phyloP scores from a whole-genome alignment of 2,113 vertebrate genomes.

The Sinocyclocheilus rhinocerous region DNA sequence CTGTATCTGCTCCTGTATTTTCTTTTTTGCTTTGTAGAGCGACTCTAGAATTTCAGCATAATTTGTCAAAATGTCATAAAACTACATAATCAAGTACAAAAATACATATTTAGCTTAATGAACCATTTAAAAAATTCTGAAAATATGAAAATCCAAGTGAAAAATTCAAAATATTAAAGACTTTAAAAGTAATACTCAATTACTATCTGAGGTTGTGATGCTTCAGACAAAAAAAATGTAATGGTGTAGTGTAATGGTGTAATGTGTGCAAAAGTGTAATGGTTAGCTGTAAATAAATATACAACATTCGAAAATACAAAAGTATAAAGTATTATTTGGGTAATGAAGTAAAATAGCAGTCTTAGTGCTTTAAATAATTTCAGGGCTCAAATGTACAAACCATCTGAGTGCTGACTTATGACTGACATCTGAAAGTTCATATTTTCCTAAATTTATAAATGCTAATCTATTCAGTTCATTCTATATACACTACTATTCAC shows the following conservation, averaged over 20 bases:
- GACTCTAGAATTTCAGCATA: conserved; percentile 12
- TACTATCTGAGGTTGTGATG: neutral
- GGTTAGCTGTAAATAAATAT: conserved; percentile 5
- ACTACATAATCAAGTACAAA: conserved; percentile 33
- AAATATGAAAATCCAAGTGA: neutral
- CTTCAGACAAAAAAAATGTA: neutral
- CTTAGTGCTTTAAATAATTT: neutral
- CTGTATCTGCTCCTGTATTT: conserved; percentile 14
- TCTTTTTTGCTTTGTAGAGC: conserved; percentile 39
- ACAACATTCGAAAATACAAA: neutral
- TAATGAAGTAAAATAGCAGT: no score
- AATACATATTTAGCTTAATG: conserved; percentile 61
- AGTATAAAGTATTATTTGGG: neutral
- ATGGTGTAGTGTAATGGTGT: no score
- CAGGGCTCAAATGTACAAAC: neutral
- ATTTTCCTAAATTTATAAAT: neutral
- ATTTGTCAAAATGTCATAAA: conserved; percentile 54
- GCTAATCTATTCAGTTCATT: neutral
- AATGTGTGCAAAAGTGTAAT: neutral
- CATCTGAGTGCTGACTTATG: neutral
- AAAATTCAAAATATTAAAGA: neutral
- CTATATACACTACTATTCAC: neutral
- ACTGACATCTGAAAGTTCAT: neutral
- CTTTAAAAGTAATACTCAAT: neutral
- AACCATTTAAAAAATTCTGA: conserved; percentile 50